Evolutionary conservation across 2,888 invertebrate genomes (phyloP).

Genomic region (Argyresthia albistria): DNA sequence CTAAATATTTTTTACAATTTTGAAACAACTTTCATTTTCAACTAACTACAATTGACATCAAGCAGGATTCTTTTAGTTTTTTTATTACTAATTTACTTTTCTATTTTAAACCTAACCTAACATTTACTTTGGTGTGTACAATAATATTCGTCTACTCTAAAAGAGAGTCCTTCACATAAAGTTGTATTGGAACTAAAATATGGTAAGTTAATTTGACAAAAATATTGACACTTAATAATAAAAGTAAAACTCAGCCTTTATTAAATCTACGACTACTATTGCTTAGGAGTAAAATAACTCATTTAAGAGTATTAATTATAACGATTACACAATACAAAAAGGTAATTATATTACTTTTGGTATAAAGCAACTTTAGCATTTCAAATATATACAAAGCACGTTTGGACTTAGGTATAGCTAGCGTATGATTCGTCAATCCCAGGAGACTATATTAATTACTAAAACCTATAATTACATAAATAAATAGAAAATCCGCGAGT

Average conservation of each 20-base stretch:
- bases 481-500: conserved; percentile 26
- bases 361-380: conserved; percentile 40
- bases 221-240: not conserved
- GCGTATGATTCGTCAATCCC: conserved; percentile 65
- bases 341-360: conserved; percentile 29
- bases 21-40: conserved; percentile 31
- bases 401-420: conserved; percentile 68
- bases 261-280: not conserved
- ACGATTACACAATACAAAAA: conserved; percentile 14
- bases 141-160: too few relatives aligned
- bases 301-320: not conserved
- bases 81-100: conserved; percentile 9
- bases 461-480: conserved; percentile 18
- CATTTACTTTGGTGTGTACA: not conserved
- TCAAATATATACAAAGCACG: conserved; percentile 57
- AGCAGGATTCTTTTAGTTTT: conserved; percentile 40
- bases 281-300: not conserved
- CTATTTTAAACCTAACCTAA: not conserved
- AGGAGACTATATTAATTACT: conserved; percentile 37
- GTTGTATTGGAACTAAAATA: too few relatives aligned
- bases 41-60: conserved; percentile 66
- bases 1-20: conserved; percentile 25
- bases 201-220: too few relatives aligned
- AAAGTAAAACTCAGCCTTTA: not conserved
- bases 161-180: too few relatives aligned